Evolutionary conservation across 1,140 invertebrate species (phyloP), one percentile per base, ranked within the genome.

Genomic region (Helicoverpa armigera): DNA sequence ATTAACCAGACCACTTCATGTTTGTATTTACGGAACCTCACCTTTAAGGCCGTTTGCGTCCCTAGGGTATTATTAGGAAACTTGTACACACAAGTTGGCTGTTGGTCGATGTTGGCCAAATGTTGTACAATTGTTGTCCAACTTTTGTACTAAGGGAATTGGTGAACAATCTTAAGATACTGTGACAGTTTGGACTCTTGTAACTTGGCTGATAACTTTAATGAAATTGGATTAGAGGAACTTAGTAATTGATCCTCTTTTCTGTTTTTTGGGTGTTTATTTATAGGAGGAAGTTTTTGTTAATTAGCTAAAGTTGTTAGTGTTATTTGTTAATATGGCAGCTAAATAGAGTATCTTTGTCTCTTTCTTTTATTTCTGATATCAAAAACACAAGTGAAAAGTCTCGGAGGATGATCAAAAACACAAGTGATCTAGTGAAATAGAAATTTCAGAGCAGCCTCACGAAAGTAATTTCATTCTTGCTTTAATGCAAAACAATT

Each of bases 51-150:
- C 35, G 10, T 10, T 18, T 9, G 43, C 18, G 43, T 50, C 63
- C 16, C 11, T 18, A 2, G 43, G 63, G 63, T n/a, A 50, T 67
- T 67, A 67, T 67, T 67, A 67, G 48, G 43, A 67, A 67, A 67
- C 43, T 67, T 67, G 63, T 50, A 50, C 29, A 67, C 43, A 16
- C 35, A n/a, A 50, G 18, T 48, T 67, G 7, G 31, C 10, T 11
- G n/a, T 16, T 14, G 16, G 18, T 2, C 23, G 10, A 50, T 43
- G 18, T 50, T 67, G 63, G 16, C 16, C 16, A 9, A 50, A 10
- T 65, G 48, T 50, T 65, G 16, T 65, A 48, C 3, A 23, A 23
- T 2, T 65, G 48, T 50, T 58, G 56, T 58, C 12, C 60, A 61
- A 61, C 12, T 53, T 53, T 3, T 54, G n/a, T 10, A 29, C 18